Evolutionary conservation across 2,797 vertebrate species (phyloP), one percentile per base, ranked within the genome.

Genomic region (Octomys mimax): DNA sequence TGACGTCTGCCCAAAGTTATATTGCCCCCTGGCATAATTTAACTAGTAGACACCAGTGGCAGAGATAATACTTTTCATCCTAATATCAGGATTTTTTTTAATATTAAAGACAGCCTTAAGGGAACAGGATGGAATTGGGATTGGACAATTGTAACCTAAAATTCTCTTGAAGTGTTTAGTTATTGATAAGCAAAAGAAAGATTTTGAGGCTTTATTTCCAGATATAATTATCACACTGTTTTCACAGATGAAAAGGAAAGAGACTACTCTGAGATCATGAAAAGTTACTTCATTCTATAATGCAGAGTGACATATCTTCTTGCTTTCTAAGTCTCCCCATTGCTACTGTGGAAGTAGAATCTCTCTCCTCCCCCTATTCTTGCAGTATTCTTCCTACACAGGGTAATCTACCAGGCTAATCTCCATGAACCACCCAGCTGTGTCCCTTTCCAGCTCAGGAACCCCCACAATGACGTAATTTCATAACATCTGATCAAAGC

Each of bases 151-250:
- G 36, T 77, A 85, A 80, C 39, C 36, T 89, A 62, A 66, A 75
- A 79, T 22, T 75, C 85, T 89, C 80, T 16, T 80, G 26, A 52
- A 24, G 2, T 91, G 33, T 70, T 84, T 83, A 86, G 39, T 71
- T 90, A 84, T 84, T 66, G 86, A 83, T 19, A 52, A 64, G 31
- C 81, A 79, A 87, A 78, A 49, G 52, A 46, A 64, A 71, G 46
- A 12, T 62, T 92, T 46, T 81, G 49, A 79, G 83, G 36, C 19
- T 64, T 73, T 62, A 82, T 49, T 96, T 91, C 61, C 31, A 87
- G 39, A 83, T 81, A 84, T 24, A 77, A 78, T 78, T 77, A 87
- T 42, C 75, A 84, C 88, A 83, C 7, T 78, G 22, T 14, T 78
- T 92, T 77, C 49, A 78, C 0, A 68, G 39, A 64, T 33, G 24